Evolutionary conservation across 1,140 invertebrate genomes (phyloP).

Genomic region (Prorops nasuta): DNA sequence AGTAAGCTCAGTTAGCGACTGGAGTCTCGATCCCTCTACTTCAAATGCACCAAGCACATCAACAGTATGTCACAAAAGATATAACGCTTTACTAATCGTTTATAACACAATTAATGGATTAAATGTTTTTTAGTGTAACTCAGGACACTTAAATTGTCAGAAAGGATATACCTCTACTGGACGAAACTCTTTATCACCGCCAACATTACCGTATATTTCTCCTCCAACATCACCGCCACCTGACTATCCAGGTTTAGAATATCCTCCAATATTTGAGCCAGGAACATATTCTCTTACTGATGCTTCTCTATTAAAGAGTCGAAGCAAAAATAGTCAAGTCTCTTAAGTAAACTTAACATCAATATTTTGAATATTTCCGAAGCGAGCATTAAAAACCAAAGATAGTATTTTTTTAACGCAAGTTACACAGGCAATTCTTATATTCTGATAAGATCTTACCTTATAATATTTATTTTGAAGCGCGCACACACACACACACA

Average conservation of each 20-base stretch:
- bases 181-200: conserved; percentile 35
- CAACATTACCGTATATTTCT: conserved; percentile 47
- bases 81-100: background rate
- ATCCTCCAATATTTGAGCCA: conserved; percentile 78
- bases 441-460: too few species aligned
- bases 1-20: conserved; percentile 33
- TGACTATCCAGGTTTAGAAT: conserved; percentile 75
- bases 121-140: background rate
- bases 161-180: conserved; percentile 19
- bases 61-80: conserved; percentile 17
- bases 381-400: background rate
- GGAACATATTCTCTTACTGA: conserved; percentile 74
- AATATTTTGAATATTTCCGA: conserved; percentile 5
- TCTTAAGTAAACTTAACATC: conserved; percentile 10
- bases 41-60: conserved; percentile 18
- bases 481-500: too few species aligned
- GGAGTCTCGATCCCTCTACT: conserved; percentile 29
- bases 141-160: conserved; percentile 11
- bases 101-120: background rate
- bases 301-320: conserved; percentile 45
- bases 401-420: too few species aligned
- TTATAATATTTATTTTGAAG: too few species aligned
- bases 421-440: too few species aligned
- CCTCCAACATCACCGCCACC: conserved; percentile 55
- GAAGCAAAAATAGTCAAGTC: conserved; percentile 30